Evolutionary conservation across 2,888 invertebrate genomes (phyloP), one percentile per base, ranked within the genome.

Genomic region (Brenthis daphne): DNA sequence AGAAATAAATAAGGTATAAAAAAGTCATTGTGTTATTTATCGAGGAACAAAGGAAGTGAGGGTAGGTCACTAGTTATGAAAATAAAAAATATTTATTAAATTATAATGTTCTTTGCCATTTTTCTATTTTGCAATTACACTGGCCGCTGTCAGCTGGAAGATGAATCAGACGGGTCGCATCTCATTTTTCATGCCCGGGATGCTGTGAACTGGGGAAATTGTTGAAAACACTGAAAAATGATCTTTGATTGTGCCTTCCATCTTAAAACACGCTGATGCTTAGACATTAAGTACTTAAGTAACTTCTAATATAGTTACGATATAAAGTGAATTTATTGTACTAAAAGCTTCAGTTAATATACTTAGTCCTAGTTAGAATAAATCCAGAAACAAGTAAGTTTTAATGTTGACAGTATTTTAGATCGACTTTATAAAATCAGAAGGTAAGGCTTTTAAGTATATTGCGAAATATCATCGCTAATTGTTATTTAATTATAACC

Each of bases 151-250:
- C 65, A 65, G 33, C 29, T 51, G 43, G 56, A 61, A 68, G 64
- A 70, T 67, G 70, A 68, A 70, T 67, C 67, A 61, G 56, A 58
- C 50, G 64, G 66, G 67, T 58, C 66, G 61, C 48, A 63, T 65
- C 60, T 57, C 66, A 71, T 71, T 66, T 68, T 60, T 71, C 71
- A 71, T 50, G 68, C 55, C 56, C 63, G 64, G 63, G 65, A 66
- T 37, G 57, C 50, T 55, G 68, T 55, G 68, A 65, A 68, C 55
- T 65, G 61, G 54, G 60, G 53, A 37, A 57, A 65, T 68, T 68
- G 68, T 66, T 66, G 66, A 65, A 68, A 71, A 71, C 57, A 48
- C 55, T 71, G 68, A 68, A 64, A 68, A 68, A 68, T 71, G 50
- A 68, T 65, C 64, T 66, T 64, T 60, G 61, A 70, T 68, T 65